Percentiles rank a stretch among this genome's conserved stretches.
phyloP scores from a whole-genome alignment of 1,140 invertebrate species.

The Aplysia californica region DNA sequence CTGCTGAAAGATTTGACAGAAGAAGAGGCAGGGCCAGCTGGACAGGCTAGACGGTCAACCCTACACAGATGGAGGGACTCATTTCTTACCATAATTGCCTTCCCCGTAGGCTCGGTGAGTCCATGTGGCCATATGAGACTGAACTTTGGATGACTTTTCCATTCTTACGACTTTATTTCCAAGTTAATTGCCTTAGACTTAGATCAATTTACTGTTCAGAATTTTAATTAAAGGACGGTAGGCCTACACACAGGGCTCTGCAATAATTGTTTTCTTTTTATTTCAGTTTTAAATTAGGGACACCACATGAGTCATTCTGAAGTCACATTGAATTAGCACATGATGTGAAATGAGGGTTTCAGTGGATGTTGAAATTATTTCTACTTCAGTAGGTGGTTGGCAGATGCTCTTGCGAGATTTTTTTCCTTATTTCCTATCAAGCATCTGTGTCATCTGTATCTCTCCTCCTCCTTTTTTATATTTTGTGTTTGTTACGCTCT shows the following conservation, averaged over 20 bases:
- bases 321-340: too few relatives aligned
- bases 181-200: not conserved
- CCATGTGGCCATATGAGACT: not conserved
- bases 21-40: slow-evolving; percentile 37
- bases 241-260: too few relatives aligned
- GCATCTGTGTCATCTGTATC: too few relatives aligned
- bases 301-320: too few relatives aligned
- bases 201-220: not conserved
- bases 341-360: too few relatives aligned
- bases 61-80: slow-evolving; percentile 80
- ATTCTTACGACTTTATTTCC: not conserved
- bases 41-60: slow-evolving; percentile 41
- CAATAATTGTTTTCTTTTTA: not conserved
- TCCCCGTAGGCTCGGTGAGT: slow-evolving; percentile 74
- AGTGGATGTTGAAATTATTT: too few relatives aligned
- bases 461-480: too few relatives aligned
- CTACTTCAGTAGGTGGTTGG: too few relatives aligned
- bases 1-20: slow-evolving; percentile 46
- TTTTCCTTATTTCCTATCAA: too few relatives aligned
- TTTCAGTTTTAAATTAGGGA: slow-evolving; percentile 9
- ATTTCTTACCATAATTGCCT: slow-evolving; percentile 78
- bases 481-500: too few relatives aligned
- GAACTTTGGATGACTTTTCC: not conserved
- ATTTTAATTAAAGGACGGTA: too few relatives aligned
- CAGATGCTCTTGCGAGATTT: too few relatives aligned